phyloP scores from a whole-genome alignment of 1,140 invertebrate genomes.

The Zaprionus nigranus region DNA sequence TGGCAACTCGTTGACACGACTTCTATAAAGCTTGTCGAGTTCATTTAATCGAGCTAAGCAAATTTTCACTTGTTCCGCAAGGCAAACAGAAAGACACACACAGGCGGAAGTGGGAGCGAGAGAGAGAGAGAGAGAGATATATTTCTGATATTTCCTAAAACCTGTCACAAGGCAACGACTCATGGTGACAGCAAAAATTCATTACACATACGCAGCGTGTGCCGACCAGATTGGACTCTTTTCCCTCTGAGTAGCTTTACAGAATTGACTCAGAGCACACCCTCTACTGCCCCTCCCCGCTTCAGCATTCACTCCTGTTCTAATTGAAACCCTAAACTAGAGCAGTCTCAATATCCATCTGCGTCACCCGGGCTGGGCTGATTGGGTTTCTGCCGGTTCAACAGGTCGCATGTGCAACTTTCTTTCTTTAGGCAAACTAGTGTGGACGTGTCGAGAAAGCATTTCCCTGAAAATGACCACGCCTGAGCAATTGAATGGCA shows the following conservation, averaged over 20 bases:
- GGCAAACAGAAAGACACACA: neutral
- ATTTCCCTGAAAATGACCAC: conserved; percentile 34
- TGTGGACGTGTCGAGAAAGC: conserved; percentile 25
- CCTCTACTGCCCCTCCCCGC: neutral
- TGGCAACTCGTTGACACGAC: conserved; percentile 78
- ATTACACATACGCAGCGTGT: conserved; percentile 67
- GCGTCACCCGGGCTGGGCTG: conserved; percentile 37
- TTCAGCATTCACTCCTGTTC: neutral
- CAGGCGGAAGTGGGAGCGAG: neutral
- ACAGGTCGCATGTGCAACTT: conserved; percentile 62
- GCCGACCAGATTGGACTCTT: conserved; percentile 15
- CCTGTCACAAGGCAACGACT: conserved; percentile 58
- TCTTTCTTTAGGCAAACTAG: conserved; percentile 1
- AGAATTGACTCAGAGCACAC: conserved; percentile 39
- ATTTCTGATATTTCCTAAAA: conserved; percentile 37
- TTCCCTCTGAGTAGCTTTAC: conserved; percentile 46
- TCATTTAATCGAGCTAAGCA: conserved; percentile 75
- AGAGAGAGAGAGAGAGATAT: neutral
- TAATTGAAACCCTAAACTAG: conserved; percentile 60
- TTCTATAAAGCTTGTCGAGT: conserved; percentile 75
- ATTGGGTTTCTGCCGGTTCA: conserved; percentile 68
- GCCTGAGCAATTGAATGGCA: neutral
- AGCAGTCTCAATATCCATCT: conserved; percentile 11
- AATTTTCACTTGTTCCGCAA: conserved; percentile 70
- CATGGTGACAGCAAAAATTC: conserved; percentile 48